Percentiles rank a stretch among this genome's conserved stretches.
These are phyloP conservation scores for Menidia menidia DNA, from an alignment of 2,797 vertebrate genomes.

Conservation along the genomic window DNA sequence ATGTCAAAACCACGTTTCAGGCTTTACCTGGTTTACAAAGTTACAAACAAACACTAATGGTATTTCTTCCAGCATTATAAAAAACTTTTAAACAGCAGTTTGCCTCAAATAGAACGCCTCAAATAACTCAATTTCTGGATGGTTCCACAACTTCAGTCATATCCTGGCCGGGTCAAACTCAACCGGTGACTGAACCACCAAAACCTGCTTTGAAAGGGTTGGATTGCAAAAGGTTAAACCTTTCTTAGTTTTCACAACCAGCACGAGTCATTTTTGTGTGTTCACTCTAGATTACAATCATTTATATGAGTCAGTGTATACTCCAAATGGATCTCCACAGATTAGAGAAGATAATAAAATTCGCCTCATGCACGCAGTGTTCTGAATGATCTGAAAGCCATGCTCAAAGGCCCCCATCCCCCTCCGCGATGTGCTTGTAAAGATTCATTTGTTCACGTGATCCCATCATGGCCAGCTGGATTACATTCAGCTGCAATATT, in stretches of 20 bases:
- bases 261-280: neutral
- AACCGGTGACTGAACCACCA: neutral
- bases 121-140: constrained; percentile 1
- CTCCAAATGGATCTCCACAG: too few relatives aligned
- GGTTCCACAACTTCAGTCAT: neutral
- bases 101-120: too few relatives aligned
- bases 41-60: constrained; percentile 14
- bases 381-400: too few relatives aligned
- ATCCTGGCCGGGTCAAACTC: neutral
- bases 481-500: neutral
- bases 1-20: constrained; percentile 52
- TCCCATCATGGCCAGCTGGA: neutral
- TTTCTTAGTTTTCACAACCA: neutral
- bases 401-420: neutral
- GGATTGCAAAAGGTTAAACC: neutral
- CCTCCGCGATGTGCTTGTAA: neutral
- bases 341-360: too few relatives aligned
- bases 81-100: constrained; percentile 22
- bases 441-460: neutral
- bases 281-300: neutral
- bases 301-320: too few relatives aligned
- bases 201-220: neutral
- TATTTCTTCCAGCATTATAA: constrained; percentile 20
- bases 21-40: constrained; percentile 27
- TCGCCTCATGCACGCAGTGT: too few relatives aligned